Percentiles rank a stretch among this genome's conserved stretches.
phyloP scores from a whole-genome alignment of 1,140 invertebrate species.

The Oreohelix idahoensis region DNA sequence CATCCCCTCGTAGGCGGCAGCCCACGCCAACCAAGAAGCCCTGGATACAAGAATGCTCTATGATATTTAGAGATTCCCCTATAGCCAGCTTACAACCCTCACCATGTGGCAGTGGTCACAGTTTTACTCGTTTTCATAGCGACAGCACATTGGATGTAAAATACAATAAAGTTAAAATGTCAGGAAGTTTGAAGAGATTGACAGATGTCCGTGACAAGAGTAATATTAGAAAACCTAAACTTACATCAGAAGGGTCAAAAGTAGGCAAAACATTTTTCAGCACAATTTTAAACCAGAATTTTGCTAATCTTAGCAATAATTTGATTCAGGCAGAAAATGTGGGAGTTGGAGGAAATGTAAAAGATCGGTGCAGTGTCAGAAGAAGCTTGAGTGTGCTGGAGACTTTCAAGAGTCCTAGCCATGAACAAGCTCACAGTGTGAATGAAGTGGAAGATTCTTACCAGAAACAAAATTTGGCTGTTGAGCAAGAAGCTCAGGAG shows the following conservation, averaged over 20 bases:
- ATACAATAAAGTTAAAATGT: too few species aligned
- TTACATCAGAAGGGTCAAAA: neutral
- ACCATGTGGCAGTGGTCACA: neutral
- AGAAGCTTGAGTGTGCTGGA: neutral
- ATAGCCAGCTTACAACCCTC: conserved; percentile 43
- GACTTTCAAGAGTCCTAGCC: neutral
- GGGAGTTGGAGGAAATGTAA: neutral
- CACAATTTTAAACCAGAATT: neutral
- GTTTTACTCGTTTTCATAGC: neutral
- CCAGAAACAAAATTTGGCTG: neutral
- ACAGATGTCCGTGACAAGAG: neutral
- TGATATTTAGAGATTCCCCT: conserved; percentile 45
- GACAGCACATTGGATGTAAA: neutral
- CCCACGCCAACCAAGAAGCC: conserved; percentile 29
- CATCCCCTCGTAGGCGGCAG: conserved; percentile 34
- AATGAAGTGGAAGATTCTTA: neutral
- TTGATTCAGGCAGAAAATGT: neutral
- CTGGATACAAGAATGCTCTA: conserved; percentile 34
- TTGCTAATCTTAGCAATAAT: neutral
- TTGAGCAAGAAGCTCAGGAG: neutral
- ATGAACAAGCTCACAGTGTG: neutral
- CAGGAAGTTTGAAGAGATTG: neutral
- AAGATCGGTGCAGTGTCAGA: neutral
- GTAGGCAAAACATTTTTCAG: neutral
- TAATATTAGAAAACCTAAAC: neutral